Evolutionary conservation across 92 coral and sea anemone genomes (phyloP), one percentile per base, ranked within the genome.

Genomic region (Zoanthus sansibaricus): DNA sequence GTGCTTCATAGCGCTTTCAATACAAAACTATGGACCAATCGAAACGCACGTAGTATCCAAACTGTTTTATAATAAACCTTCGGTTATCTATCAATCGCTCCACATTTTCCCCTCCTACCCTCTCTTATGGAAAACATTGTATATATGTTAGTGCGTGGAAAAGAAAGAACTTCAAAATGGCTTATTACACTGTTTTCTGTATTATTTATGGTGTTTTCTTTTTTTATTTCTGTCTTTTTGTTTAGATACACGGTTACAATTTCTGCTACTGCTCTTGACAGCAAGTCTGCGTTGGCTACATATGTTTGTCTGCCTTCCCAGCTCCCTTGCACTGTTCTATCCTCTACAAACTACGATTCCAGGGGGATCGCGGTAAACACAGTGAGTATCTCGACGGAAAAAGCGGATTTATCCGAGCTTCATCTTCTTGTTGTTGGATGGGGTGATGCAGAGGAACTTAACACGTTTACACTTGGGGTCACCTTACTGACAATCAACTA

Each of bases 251-350:
- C 89, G 61, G 79, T 93, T 17, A 78, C 88, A 32, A 45, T 93
- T n/a, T 84, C 91, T 17, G 92, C 86, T 4, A 88, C 87, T n/a
- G 94, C 92, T 5, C 76, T 79, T 30, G 94, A 93, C 82, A 85
- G 91, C 83, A 78, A 88, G 78, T 93, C 96, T 0, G 94, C 96
- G 66, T 80, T 93, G 94, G 91, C 96, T 1, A 93, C 96, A 11
- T 93, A 93, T 49, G 91, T 76, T 13, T 93, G 96, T 70, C 79
- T 87, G 16, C 96, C 94, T 15, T 77, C 42, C 55, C 88, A 88
- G 86, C 59, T 86, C 4, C 94, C 92, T 56, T 93, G 96, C 56
- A 55, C 42, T 71, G 92, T 87, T 0, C 4, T 71, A 54, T 86
- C 91, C 54, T 91, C 96, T 52, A 86, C 85, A 13, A 91, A 93